phyloP scores from a whole-genome alignment of 1,140 invertebrate species.

The Colletes latitarsis region DNA sequence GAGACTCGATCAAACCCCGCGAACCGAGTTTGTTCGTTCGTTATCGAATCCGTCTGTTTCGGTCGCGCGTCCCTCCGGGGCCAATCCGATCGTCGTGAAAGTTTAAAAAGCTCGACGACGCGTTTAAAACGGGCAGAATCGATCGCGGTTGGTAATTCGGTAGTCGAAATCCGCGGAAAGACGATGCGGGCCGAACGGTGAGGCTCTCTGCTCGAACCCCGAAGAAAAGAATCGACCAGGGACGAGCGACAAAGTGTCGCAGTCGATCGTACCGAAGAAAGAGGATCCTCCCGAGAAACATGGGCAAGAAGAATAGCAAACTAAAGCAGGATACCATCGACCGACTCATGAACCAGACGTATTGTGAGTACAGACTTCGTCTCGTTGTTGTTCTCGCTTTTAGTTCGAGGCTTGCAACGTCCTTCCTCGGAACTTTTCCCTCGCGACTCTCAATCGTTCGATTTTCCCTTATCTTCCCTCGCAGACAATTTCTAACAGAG shows the following conservation, averaged over 20 bases:
- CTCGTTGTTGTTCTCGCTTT: neutral
- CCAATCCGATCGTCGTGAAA: too few relatives aligned
- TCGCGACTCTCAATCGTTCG: neutral
- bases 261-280: slow-evolving; percentile 4
- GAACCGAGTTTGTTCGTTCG: slow-evolving; percentile 4
- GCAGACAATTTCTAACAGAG: too few relatives aligned
- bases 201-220: slow-evolving; percentile 10
- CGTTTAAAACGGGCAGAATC: neutral
- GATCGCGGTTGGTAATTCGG: neutral
- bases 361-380: slow-evolving; percentile 87
- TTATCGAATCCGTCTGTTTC: neutral
- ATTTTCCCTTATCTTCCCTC: neutral
- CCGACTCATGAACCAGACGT: slow-evolving; percentile 92
- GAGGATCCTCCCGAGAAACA: slow-evolving; percentile 54
- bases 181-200: slow-evolving; percentile 62
- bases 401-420: too few relatives aligned
- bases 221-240: neutral
- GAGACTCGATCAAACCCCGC: too few relatives aligned
- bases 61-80: neutral
- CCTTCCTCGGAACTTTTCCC: neutral
- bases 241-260: neutral
- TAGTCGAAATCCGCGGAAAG: neutral
- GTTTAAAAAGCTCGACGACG: neutral
- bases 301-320: slow-evolving; percentile 93
- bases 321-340: slow-evolving; percentile 96